Base-by-base conservation (phyloP, 2,797 vertebrate species). In the Linurgus olivaceus region DNA sequence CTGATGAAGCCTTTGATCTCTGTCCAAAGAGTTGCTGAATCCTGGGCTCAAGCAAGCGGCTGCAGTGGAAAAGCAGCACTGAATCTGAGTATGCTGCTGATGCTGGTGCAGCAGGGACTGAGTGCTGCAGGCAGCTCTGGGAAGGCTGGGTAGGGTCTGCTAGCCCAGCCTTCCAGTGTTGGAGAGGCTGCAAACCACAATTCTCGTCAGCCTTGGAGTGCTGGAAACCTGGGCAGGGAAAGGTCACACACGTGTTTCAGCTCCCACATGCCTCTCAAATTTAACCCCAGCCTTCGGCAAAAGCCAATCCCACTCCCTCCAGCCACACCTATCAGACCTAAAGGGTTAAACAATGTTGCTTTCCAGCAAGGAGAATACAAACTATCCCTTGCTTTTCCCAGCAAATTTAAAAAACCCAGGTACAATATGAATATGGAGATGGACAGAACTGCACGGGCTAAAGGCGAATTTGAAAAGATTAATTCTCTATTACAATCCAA, bases 401-500 rank as follows among this genome's bases (percentile, higher is more conserved):
- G 92, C 52, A 76, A 91, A 65, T 82, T 94, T 81, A 74, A 33
- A 92, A 95, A 96, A 79, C 38, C 55, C 88, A 92, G 35, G 55
- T 88, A 77, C 93, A 96, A 89, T 86, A 95, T 86, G 59, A 81
- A 89, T 80, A 63, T 2, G 23, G 68, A 66, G 47, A 73, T 78
- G 70, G 89, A 84, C 71, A 85, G 95, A 96, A 93, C 78, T 73
- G 59, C 37, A 72, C 10, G 11, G 66, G 62, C 59, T 90, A 86
- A 95, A 94, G 72, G 52, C 5, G 0, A 96, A 92, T 90, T 47
- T 85, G 47, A 88, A 87, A 94, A 96, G 51, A 96, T 86, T 81
- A 68, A 63, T 75, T 86, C 48, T 35, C 55, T 55, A 29, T 67
- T 74, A 42, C 14, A 76, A 29, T 42, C 82, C 4, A 10, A 71